These are phyloP conservation scores for Pentalonia nigronervosa DNA, from an alignment of 1,140 invertebrate genomes.

Conservation along the genomic window DNA sequence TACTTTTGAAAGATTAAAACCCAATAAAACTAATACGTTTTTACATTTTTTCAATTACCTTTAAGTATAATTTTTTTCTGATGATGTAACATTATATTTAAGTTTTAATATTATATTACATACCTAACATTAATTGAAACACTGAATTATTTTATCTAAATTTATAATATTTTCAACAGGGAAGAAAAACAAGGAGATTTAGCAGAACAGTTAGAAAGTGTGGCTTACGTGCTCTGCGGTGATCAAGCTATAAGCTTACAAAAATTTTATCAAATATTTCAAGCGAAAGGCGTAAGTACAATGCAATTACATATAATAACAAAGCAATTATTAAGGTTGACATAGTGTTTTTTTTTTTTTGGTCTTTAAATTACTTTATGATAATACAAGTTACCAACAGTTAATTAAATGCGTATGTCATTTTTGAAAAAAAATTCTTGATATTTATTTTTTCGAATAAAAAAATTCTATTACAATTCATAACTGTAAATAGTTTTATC, in stretches of 20 bases:
- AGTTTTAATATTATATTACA: background rate
- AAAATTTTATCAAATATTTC: conserved; percentile 79
- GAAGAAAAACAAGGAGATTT: conserved; percentile 84
- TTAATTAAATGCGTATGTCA: background rate
- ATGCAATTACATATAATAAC: background rate
- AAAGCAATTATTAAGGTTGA: conserved; percentile 1
- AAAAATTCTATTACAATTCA: background rate
- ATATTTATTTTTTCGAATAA: background rate
- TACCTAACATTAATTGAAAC: background rate
- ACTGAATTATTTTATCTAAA: conserved; percentile 25
- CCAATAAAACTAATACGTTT: background rate
- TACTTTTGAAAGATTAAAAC: background rate
- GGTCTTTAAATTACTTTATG: background rate
- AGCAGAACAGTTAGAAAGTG: conserved; percentile 82
- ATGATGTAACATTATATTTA: background rate
- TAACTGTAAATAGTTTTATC: background rate
- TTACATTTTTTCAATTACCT: background rate
- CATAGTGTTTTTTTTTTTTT: background rate
- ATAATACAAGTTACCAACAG: background rate
- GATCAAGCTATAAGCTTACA: conserved; percentile 74
- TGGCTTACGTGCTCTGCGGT: conserved; percentile 81
- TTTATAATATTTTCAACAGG: conserved; percentile 66
- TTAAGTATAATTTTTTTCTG: background rate
- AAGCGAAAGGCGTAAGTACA: conserved; percentile 79
- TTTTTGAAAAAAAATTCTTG: background rate